Evolutionary conservation across 2,888 invertebrate genomes (phyloP).

Genomic region (Galerucella pusilla): DNA sequence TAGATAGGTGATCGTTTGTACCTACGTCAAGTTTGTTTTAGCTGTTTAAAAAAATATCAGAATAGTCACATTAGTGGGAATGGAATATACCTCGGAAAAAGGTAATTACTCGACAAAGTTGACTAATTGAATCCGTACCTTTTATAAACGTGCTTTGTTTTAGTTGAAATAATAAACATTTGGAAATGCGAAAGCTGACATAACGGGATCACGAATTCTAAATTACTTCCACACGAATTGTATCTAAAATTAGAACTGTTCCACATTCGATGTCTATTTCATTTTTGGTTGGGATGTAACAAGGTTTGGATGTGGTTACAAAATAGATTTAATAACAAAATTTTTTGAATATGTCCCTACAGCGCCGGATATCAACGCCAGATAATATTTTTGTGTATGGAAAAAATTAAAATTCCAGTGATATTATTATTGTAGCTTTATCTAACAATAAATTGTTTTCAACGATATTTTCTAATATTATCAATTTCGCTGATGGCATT

Average conservation of each 20-base stretch:
- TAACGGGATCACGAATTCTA: background rate
- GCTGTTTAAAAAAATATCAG: too few relatives aligned
- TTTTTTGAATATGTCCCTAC: too few relatives aligned
- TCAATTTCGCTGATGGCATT: too few relatives aligned
- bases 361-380: too few relatives aligned
- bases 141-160: background rate
- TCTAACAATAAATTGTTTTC: too few relatives aligned
- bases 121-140: background rate
- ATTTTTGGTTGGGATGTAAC: too few relatives aligned
- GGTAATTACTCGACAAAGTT: background rate
- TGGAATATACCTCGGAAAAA: background rate
- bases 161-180: conserved; percentile 1
- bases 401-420: too few relatives aligned
- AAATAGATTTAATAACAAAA: too few relatives aligned
- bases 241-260: background rate
- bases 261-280: background rate
- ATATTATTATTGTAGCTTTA: too few relatives aligned
- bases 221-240: background rate
- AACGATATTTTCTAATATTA: too few relatives aligned
- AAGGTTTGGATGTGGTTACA: too few relatives aligned
- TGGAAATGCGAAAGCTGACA: background rate
- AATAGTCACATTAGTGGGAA: background rate
- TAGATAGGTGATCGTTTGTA: background rate
- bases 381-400: too few relatives aligned
- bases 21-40: background rate